These are phyloP conservation scores for Latheticus oryzae DNA, from an alignment of 2,888 invertebrate species.

Conservation along the genomic window DNA sequence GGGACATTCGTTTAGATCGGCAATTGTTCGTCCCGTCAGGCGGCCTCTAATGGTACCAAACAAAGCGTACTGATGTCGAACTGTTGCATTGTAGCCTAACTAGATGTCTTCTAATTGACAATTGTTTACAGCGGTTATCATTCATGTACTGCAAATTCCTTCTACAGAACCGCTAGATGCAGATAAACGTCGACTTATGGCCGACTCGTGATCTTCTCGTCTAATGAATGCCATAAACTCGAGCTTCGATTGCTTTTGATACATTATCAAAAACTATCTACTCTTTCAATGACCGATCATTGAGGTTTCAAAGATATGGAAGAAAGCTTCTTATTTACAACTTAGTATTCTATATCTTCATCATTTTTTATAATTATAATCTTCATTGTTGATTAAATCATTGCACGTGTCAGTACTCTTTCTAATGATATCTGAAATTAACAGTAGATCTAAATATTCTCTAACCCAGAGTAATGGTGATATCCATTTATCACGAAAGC, in stretches of 20 bases:
- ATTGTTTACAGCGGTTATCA: slow-evolving; percentile 66
- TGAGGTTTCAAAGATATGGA: too few relatives aligned
- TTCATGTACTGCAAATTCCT: slow-evolving; percentile 66
- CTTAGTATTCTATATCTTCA: too few relatives aligned
- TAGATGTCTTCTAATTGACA: slow-evolving; percentile 66
- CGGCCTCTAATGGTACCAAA: slow-evolving; percentile 61
- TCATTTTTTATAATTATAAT: slow-evolving; percentile 1
- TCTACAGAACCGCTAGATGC: slow-evolving; percentile 59
- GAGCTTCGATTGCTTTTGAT: slow-evolving; percentile 52
- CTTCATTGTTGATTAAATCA: slow-evolving; percentile 10
- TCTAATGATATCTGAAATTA: too few relatives aligned
- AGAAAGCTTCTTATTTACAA: too few relatives aligned
- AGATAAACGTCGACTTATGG: slow-evolving; percentile 53
- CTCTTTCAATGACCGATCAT: slow-evolving; percentile 22
- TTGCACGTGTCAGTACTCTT: too few relatives aligned
- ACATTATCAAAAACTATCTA: slow-evolving; percentile 15
- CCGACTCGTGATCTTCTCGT: slow-evolving; percentile 54
- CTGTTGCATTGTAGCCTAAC: slow-evolving; percentile 63
- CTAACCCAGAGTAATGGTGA: too few relatives aligned
- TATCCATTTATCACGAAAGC: slow-evolving; percentile 4
- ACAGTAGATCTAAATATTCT: too few relatives aligned
- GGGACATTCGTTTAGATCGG: slow-evolving; percentile 62
- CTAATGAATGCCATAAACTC: slow-evolving; percentile 58
- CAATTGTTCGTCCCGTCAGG: slow-evolving; percentile 61
- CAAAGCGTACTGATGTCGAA: slow-evolving; percentile 61